These are phyloP conservation scores for Andrena trimmerana DNA, from an alignment of 2,888 invertebrate species.

Conservation along the genomic window DNA sequence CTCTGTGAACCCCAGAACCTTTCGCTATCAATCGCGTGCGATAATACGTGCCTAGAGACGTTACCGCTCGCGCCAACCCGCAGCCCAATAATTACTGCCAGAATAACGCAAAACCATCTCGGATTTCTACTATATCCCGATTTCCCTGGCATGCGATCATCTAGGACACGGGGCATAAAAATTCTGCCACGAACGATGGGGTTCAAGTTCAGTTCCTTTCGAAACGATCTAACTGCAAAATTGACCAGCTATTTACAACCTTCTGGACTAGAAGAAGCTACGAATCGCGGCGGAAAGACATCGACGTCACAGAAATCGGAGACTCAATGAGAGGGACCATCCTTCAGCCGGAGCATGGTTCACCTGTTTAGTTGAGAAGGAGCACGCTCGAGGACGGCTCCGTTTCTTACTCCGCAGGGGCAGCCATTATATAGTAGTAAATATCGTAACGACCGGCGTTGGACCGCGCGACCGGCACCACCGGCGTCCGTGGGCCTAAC, in stretches of 20 bases:
- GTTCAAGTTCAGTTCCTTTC: too few relatives aligned
- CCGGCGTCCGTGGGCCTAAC: slow-evolving; percentile 33
- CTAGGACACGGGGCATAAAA: too few relatives aligned
- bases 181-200: too few relatives aligned
- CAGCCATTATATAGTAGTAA: slow-evolving; percentile 84
- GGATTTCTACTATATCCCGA: too few relatives aligned
- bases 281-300: too few relatives aligned
- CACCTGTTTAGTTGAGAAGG: slow-evolving; percentile 51
- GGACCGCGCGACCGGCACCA: slow-evolving; percentile 54
- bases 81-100: not conserved
- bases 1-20: slow-evolving; percentile 43
- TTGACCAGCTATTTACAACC: not conserved
- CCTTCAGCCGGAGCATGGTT: not conserved
- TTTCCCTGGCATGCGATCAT: too few relatives aligned
- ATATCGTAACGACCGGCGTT: slow-evolving; percentile 83
- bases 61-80: slow-evolving; percentile 1
- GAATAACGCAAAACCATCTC: not conserved
- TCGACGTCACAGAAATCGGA: too few relatives aligned
- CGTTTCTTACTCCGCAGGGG: slow-evolving; percentile 74
- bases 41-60: slow-evolving; percentile 34
- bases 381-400: slow-evolving; percentile 41
- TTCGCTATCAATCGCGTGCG: slow-evolving; percentile 46
- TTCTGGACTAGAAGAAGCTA: not conserved
- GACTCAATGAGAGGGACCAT: not conserved
- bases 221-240: not conserved